A percentile compares a stretch with the other conserved stretches of the same genome.
phyloP scores from a whole-genome alignment of 2,888 invertebrate species.

The Limnephilus lunatus region DNA sequence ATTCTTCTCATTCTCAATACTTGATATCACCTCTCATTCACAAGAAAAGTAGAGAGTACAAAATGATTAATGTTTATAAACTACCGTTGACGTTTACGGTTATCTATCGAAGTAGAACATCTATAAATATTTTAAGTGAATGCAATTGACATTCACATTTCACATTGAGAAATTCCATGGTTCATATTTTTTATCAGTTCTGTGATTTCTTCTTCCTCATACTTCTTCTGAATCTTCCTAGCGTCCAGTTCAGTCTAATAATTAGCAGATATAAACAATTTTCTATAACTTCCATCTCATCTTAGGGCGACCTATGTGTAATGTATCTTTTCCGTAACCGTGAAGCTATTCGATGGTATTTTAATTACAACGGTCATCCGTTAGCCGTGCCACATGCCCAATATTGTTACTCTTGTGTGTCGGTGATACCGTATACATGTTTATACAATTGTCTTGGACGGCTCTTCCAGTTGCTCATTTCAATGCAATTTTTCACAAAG shows the following conservation, averaged over 20 bases:
- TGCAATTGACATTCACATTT: too few species aligned
- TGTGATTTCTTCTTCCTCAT: too few species aligned
- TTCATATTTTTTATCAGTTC: background rate
- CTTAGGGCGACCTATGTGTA: background rate
- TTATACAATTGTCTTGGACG: background rate
- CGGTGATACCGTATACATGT: background rate
- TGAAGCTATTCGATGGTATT: background rate
- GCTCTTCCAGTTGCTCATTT: background rate
- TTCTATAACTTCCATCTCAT: background rate
- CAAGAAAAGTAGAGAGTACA: background rate
- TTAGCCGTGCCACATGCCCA: background rate
- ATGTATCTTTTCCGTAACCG: background rate
- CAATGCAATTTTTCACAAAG: background rate
- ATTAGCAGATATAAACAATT: too few species aligned
- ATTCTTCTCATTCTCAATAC: background rate
- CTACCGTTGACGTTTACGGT: background rate
- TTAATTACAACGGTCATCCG: background rate
- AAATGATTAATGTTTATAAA: background rate
- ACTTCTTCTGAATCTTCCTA: too few species aligned
- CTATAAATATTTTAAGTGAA: background rate
- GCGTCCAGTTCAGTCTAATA: too few species aligned
- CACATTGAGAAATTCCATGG: background rate
- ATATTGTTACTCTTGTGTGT: background rate
- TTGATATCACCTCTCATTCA: background rate
- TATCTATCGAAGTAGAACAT: background rate